A percentile compares a stretch with the other conserved stretches of the same genome.
Conservation (phyloP, 1,140 invertebrate species). For the Cyphomyrmex costatus region DNA sequence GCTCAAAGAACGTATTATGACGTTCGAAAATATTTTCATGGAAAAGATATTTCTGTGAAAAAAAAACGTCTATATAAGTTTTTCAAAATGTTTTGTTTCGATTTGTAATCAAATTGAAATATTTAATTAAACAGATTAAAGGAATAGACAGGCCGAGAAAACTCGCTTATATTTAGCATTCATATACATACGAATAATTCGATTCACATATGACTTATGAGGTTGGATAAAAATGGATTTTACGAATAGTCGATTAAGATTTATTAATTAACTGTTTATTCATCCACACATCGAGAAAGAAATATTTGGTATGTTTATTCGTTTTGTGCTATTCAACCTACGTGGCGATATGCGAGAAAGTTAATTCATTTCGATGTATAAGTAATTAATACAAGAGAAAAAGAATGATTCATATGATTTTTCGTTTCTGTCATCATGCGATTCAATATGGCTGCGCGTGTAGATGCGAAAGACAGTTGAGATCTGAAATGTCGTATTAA, state of each 20-base stretch:
- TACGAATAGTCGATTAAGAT: neutral
- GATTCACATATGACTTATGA: neutral
- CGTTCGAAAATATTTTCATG: neutral
- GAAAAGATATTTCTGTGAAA: neutral
- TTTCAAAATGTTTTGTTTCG: neutral
- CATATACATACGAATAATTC: neutral
- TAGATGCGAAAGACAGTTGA: too few species aligned
- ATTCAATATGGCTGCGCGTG: neutral
- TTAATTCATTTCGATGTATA: neutral
- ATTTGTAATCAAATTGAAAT: neutral
- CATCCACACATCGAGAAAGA: neutral
- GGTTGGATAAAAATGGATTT: too few species aligned
- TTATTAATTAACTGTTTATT: neutral
- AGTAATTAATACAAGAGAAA: neutral
- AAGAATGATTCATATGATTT: slow-evolving; percentile 12
- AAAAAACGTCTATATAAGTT: neutral
- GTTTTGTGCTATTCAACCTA: neutral
- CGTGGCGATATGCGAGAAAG: neutral
- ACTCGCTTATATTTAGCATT: neutral
- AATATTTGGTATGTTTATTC: neutral
- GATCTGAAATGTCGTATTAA: neutral
- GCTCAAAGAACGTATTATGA: neutral
- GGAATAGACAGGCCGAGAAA: neutral
- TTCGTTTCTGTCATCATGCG: neutral
- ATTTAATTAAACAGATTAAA: neutral